Base-by-base conservation (phyloP, 2,797 vertebrate genomes). In the Epinephelus malabaricus region DNA sequence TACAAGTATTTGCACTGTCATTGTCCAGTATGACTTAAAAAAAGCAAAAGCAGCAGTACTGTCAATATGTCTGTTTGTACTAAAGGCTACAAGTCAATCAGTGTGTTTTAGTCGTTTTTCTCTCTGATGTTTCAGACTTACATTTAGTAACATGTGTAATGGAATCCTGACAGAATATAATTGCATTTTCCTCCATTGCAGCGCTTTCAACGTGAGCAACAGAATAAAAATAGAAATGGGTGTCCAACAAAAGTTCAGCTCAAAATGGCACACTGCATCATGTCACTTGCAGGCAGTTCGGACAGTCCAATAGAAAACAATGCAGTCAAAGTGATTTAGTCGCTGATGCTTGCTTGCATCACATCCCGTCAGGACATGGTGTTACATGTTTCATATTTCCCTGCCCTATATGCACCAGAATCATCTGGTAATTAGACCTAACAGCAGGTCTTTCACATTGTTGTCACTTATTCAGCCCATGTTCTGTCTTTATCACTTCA, bases 401-500 rank as follows among this genome's bases (percentile, higher is more conserved):
- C 51, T n/a, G 65, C 5, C 61, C 19, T 49, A 1, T 0, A 51
- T 9, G 17, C 46, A 58, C 25, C 40, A 38, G n/a, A 68, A 59
- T 21, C 4, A 47, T 74, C 38, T 66, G 55, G 43, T 81, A 73
- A 83, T 78, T 61, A 62, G 3, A 69, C 15, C 38, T 45, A 34
- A 34, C 34, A 34, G 34, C 34, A 34, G 34, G 34, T 71, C 40
- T 47, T 50, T 60, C 61, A 55, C 6, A 50, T 63, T 68, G 5
- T 10, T 38, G 34, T 76, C 45, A 43, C 7, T 18, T 7, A 30
- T 8, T 82, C 63, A 23, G 27, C 58, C 50, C 1, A 1, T 18
- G 17, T 23, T 64, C 19, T 5, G 53, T 38, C n/a, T 81, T 72
- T 67, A 84, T 85, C 71, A 17, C 14, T 55, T 77, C 27, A 43